phyloP scores from a whole-genome alignment of 2,113 vertebrate species.

The Stigmatopora nigra region DNA sequence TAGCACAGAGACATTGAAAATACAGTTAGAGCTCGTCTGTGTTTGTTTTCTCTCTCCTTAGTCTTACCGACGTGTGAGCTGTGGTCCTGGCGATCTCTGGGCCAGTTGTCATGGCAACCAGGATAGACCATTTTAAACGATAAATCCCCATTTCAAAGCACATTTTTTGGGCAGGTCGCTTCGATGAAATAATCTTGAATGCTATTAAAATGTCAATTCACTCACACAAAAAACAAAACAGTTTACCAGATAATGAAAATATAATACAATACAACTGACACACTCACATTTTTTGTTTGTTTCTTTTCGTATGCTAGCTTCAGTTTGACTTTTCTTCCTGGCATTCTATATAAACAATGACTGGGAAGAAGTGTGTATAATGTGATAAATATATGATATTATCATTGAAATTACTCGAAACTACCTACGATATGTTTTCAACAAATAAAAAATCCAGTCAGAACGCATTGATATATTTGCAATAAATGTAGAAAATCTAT shows the following conservation, averaged over 20 bases:
- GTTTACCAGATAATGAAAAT: too few relatives aligned
- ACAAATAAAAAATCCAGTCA: too few relatives aligned
- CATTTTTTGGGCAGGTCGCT: neutral
- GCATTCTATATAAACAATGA: neutral
- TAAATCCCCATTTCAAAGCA: neutral
- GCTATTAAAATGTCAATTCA: neutral
- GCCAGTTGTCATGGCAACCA: conserved; percentile 54
- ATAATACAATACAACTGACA: too few relatives aligned
- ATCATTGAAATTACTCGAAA: too few relatives aligned
- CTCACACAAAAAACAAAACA: neutral
- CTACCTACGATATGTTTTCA: too few relatives aligned
- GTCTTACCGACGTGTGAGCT: neutral
- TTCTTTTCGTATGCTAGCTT: neutral
- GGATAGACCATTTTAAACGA: neutral
- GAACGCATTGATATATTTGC: neutral
- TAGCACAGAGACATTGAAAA: neutral
- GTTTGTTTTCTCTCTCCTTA: neutral
- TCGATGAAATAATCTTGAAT: neutral
- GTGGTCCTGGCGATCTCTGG: conserved; percentile 14
- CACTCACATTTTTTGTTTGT: neutral
- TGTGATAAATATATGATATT: too few relatives aligned
- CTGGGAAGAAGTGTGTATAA: neutral
- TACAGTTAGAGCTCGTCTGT: neutral
- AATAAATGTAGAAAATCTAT: neutral
- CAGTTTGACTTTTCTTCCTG: neutral